phyloP scores from a whole-genome alignment of 2,888 invertebrate genomes.

The Teleiodes luculella region DNA sequence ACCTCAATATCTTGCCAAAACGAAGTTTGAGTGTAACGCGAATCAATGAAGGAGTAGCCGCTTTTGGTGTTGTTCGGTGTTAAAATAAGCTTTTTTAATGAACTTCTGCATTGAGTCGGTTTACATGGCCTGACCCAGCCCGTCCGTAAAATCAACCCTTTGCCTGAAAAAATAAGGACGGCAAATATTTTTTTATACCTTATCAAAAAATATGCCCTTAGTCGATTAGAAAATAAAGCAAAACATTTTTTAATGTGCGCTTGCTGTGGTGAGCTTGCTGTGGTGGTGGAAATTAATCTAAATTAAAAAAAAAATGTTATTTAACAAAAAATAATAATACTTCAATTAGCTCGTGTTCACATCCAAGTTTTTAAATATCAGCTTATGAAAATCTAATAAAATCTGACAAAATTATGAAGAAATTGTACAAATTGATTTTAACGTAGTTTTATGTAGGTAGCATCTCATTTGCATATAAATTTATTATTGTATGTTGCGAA shows the following conservation, averaged over 20 bases:
- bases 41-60: constrained; percentile 39
- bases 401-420: constrained; percentile 37
- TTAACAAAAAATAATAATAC: no score
- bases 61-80: constrained; percentile 52
- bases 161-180: background rate
- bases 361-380: constrained; percentile 2
- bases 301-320: constrained; percentile 26
- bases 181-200: constrained; percentile 23
- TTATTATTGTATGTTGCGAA: constrained; percentile 29
- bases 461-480: constrained; percentile 23
- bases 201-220: constrained; percentile 1
- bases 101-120: constrained; percentile 42
- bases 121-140: constrained; percentile 40
- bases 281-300: background rate
- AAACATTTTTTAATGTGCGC: no score
- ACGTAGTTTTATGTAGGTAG: constrained; percentile 34
- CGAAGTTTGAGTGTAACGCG: constrained; percentile 32
- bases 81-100: constrained; percentile 38
- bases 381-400: constrained; percentile 22
- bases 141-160: constrained; percentile 40
- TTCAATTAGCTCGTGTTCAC: no score
- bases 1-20: constrained; percentile 16
- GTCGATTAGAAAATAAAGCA: no score
- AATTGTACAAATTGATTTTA: constrained; percentile 53
- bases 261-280: background rate